Base-by-base conservation (phyloP, 2,113 vertebrate species). In the Murina feae region DNA sequence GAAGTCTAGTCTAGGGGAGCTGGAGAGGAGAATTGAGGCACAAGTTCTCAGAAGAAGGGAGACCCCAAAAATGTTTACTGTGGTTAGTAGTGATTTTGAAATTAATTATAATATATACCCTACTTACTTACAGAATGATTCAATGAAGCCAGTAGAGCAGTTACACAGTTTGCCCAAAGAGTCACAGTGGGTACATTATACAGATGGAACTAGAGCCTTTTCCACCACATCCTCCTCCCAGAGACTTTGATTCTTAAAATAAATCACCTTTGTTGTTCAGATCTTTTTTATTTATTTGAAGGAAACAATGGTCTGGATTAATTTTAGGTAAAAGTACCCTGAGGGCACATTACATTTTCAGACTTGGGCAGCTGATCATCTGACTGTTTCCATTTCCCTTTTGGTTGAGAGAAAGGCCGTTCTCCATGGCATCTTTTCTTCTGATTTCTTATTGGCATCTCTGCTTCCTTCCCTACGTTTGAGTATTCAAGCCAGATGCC, bases 401-500 rank as follows among this genome's bases (percentile, higher is more conserved):
- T 68, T 42, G 30, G 55, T 86, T 49, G 30, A 39, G 63, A 94
- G 93, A 82, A 85, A 93, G 74, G 35, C 68, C 49, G 49, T 92
- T 90, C 74, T 68, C 37, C 65, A 25, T 82, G 72, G 81, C 76
- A 35, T 84, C 74, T 86, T 86, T 93, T 91, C 92, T 65, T 95
- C 95, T 86, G 63, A 84, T 94, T 97, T 94, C 37, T 39, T 86
- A 18, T 68, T 95, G 78, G 88, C 90, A 93, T 92, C 78, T 58
- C 81, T 92, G 10, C 85, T 95, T 86, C 32, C 55, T 37, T 95
- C 97, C 84, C 55, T 78, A 75, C 78, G 96, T 32, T 96, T 96
- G 93, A 95, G 39, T 92, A 82, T 58, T 72, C 75, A 97, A 95
- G 97, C 94, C 97, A 98, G 97, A 97, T 97, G 97, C 96, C 97